These are phyloP conservation scores for Stigmatopora nigra DNA, from an alignment of 2,113 vertebrate species.

Conservation along the genomic window DNA sequence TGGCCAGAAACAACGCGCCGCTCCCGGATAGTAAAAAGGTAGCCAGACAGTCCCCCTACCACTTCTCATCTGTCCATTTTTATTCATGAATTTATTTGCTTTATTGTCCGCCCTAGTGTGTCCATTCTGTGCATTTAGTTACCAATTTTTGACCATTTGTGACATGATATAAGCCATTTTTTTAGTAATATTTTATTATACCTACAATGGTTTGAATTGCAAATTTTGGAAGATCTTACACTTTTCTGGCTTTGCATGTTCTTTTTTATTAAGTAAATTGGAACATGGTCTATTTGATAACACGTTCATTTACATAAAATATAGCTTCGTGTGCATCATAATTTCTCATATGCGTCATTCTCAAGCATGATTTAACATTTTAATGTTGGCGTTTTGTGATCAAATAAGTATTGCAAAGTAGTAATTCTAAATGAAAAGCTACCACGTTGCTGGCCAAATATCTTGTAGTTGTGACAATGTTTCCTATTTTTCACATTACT, in stretches of 20 bases:
- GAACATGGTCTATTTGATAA: too few species aligned
- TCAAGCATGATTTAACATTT: background rate
- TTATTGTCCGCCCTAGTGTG: background rate
- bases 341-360: background rate
- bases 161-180: background rate
- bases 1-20: constrained; percentile 45
- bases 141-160: background rate
- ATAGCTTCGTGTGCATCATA: background rate
- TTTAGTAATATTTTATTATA: background rate
- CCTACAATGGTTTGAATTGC: background rate
- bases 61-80: background rate
- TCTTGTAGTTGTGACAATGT: background rate
- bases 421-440: background rate
- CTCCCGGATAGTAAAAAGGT: constrained; percentile 59
- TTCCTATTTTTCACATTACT: background rate
- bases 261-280: too few species aligned
- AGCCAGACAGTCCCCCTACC: constrained; percentile 4
- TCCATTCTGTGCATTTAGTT: background rate
- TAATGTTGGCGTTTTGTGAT: background rate
- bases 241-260: background rate
- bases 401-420: background rate
- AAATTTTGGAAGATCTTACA: background rate
- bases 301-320: background rate
- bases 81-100: background rate
- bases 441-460: background rate